phyloP scores from a whole-genome alignment of 2,797 vertebrate species.

The Phoeniculus purpureus region DNA sequence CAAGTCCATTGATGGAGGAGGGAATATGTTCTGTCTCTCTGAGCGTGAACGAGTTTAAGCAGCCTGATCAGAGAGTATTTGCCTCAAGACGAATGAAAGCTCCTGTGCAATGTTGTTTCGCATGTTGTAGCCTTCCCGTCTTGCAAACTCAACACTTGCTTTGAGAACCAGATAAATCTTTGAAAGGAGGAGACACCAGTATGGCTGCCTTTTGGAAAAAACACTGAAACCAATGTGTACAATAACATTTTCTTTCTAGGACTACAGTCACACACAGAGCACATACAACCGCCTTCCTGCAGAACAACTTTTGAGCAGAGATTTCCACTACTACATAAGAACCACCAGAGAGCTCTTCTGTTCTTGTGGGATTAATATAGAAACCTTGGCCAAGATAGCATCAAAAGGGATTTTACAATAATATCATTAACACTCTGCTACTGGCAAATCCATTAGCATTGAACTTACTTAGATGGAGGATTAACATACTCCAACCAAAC shows the following conservation, averaged over 20 bases:
- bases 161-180: neutral
- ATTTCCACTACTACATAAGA: neutral
- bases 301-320: neutral
- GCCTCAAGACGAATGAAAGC: neutral
- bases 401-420: neutral
- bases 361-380: neutral
- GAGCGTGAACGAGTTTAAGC: neutral
- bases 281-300: neutral
- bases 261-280: neutral
- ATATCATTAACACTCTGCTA: neutral
- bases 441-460: neutral
- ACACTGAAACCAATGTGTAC: neutral
- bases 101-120: neutral
- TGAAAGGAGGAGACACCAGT: neutral
- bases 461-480: neutral
- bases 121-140: neutral
- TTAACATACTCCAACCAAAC: neutral
- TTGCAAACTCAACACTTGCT: neutral
- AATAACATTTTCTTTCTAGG: neutral
- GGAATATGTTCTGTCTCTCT: neutral
- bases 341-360: neutral
- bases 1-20: neutral
- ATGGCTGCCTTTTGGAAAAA: neutral
- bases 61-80: neutral
- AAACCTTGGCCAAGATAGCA: neutral